Evolutionary conservation across 2,797 vertebrate species (phyloP).

Genomic region (Pyrocephalus nanus): DNA sequence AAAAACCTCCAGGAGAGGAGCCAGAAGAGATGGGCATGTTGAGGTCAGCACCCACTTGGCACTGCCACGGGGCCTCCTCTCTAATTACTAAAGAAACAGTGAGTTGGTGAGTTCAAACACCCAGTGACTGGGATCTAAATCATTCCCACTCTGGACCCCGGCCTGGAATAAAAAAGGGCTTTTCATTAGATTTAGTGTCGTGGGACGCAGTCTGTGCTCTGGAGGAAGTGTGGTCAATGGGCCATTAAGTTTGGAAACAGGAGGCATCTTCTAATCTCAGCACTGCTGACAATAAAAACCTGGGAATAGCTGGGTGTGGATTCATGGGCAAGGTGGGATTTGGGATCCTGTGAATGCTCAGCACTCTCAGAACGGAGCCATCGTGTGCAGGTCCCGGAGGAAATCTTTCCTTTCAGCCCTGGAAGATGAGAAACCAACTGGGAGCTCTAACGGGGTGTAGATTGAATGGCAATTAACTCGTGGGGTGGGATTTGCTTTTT

Average conservation of each 20-base stretch:
- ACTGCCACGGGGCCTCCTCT: constrained; percentile 38
- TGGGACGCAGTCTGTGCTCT: constrained; percentile 37
- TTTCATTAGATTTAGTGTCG: constrained; percentile 64
- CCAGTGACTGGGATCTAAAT: constrained; percentile 58
- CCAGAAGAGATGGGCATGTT: constrained; percentile 54
- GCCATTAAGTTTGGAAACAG: constrained; percentile 58
- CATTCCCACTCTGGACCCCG: constrained; percentile 56
- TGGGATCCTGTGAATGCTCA: neutral
- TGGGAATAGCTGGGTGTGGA: constrained; percentile 16
- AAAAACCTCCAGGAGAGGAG: constrained; percentile 57
- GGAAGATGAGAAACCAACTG: constrained; percentile 38
- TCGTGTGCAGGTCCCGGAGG: neutral
- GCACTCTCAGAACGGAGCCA: neutral
- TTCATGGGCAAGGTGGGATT: neutral
- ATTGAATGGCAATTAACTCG: constrained; percentile 46
- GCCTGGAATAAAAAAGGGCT: constrained; percentile 63
- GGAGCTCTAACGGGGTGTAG: neutral
- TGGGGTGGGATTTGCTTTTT: constrained; percentile 9
- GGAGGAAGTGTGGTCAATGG: constrained; percentile 59
- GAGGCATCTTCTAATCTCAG: constrained; percentile 47
- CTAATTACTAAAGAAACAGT: constrained; percentile 71
- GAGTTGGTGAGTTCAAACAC: constrained; percentile 55
- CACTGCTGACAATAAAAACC: constrained; percentile 56
- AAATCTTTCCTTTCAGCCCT: constrained; percentile 47
- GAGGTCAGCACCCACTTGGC: constrained; percentile 35